These are phyloP conservation scores for Drosophila picticornis DNA, from an alignment of 2,888 invertebrate genomes.

Conservation along the genomic window DNA sequence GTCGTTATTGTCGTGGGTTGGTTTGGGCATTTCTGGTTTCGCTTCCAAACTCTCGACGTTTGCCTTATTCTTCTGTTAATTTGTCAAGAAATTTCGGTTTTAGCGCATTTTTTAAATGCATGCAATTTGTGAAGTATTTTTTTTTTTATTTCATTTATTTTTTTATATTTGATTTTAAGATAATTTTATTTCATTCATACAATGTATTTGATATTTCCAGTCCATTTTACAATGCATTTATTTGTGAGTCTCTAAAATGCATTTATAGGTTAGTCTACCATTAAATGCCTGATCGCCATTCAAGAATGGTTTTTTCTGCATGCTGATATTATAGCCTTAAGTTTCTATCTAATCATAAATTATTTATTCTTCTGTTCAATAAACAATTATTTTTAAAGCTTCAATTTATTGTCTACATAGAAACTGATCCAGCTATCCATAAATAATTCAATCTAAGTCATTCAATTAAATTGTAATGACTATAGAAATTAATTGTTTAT, in stretches of 20 bases:
- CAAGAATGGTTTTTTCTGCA: not conserved
- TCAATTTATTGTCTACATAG: not conserved
- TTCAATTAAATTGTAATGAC: not conserved
- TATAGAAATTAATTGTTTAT: not conserved
- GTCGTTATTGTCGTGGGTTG: conserved; percentile 31
- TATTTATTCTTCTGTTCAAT: fast-evolving
- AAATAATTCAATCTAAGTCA: not conserved
- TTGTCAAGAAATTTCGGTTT: conserved; percentile 73
- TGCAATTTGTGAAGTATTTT: conserved; percentile 26
- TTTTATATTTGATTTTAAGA: not conserved
- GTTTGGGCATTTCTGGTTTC: conserved; percentile 42
- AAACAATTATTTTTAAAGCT: not conserved
- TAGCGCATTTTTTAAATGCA: conserved; percentile 65
- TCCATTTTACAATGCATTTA: not conserved
- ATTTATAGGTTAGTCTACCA: not conserved
- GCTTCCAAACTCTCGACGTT: conserved; percentile 7
- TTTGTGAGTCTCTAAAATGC: not conserved
- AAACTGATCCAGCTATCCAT: not conserved
- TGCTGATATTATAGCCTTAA: not conserved
- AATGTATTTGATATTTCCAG: not conserved
- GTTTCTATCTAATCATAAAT: not conserved
- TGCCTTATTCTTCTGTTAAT: conserved; percentile 61
- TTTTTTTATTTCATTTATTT: not conserved
- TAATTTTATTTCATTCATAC: not conserved
- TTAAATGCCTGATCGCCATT: not conserved